Percentiles rank a stretch among this genome's conserved stretches.
These are phyloP conservation scores for Choristoneura fumiferana DNA, from an alignment of 1,140 invertebrate genomes.

Conservation along the genomic window DNA sequence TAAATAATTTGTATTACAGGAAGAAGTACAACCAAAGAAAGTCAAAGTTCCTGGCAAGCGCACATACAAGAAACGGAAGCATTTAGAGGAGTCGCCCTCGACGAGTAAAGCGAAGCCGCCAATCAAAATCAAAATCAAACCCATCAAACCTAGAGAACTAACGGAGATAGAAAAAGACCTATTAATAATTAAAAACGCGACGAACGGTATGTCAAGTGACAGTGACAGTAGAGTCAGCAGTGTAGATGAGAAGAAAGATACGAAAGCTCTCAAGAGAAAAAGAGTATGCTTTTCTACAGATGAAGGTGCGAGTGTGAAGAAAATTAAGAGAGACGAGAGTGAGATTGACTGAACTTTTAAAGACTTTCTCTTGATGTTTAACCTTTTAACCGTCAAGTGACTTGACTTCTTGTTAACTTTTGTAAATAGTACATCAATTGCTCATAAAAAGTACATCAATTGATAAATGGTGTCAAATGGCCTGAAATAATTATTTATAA, in stretches of 20 bases:
- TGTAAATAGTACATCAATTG: no score
- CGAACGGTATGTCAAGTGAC: slow-evolving; percentile 53
- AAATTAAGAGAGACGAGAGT: not conserved
- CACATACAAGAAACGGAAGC: slow-evolving; percentile 56
- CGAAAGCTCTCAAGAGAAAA: slow-evolving; percentile 41
- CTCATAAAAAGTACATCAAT: no score
- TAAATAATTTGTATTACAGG: no score
- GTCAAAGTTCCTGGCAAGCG: slow-evolving; percentile 43
- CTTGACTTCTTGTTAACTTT: no score
- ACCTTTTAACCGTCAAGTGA: no score
- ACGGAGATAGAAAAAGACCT: slow-evolving; percentile 68
- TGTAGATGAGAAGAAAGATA: slow-evolving; percentile 36
- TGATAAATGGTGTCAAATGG: no score
- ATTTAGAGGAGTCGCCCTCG: slow-evolving; percentile 41
- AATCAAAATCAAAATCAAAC: slow-evolving; percentile 33
- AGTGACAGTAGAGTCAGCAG: slow-evolving; percentile 42
- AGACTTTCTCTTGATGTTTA: not conserved
- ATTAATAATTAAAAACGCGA: slow-evolving; percentile 61
- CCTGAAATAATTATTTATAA: no score
- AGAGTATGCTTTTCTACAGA: slow-evolving; percentile 38
- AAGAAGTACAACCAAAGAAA: slow-evolving; percentile 57
- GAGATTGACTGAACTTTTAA: not conserved
- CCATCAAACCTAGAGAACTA: slow-evolving; percentile 52
- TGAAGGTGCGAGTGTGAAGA: slow-evolving; percentile 20
- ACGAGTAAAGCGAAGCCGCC: slow-evolving; percentile 33